Conservation (phyloP, 2,888 invertebrate species). For the Macaria notata region DNA sequence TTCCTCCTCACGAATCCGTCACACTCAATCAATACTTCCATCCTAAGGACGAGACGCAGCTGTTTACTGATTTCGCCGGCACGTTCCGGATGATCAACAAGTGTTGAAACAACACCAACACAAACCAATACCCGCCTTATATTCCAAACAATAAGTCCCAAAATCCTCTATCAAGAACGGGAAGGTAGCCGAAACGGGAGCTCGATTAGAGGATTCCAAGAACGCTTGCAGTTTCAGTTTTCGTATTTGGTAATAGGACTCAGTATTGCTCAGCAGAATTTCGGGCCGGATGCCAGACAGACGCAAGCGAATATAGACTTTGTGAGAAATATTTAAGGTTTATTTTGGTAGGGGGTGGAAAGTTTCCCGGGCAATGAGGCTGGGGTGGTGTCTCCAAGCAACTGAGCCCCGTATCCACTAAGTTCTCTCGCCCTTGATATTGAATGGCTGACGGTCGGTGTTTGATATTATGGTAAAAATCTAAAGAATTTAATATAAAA, state of each 20-base stretch:
- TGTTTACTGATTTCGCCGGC: conserved; percentile 26
- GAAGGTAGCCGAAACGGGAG: conserved; percentile 3
- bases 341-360: neutral
- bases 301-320: conserved; percentile 10
- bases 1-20: conserved; percentile 18
- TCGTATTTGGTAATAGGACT: conserved; percentile 12
- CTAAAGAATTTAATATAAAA: no score
- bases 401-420: conserved; percentile 25
- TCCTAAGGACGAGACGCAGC: conserved; percentile 28
- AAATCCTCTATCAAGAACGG: conserved; percentile 1
- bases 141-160: neutral
- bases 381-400: conserved; percentile 30
- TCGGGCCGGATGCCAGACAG: conserved; percentile 5
- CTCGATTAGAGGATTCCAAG: conserved; percentile 3
- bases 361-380: conserved; percentile 31
- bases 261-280: conserved; percentile 4
- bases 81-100: conserved; percentile 34
- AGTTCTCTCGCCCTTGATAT: conserved; percentile 35
- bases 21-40: conserved; percentile 31
- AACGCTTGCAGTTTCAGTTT: conserved; percentile 1
- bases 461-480: neutral
- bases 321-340: conserved; percentile 7
- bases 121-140: conserved; percentile 13
- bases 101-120: conserved; percentile 12
- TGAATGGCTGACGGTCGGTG: conserved; percentile 29